A percentile compares a stretch with the other conserved stretches of the same genome.
These are phyloP conservation scores for Junco hyemalis DNA, from an alignment of 2,113 vertebrate species.

Conservation along the genomic window DNA sequence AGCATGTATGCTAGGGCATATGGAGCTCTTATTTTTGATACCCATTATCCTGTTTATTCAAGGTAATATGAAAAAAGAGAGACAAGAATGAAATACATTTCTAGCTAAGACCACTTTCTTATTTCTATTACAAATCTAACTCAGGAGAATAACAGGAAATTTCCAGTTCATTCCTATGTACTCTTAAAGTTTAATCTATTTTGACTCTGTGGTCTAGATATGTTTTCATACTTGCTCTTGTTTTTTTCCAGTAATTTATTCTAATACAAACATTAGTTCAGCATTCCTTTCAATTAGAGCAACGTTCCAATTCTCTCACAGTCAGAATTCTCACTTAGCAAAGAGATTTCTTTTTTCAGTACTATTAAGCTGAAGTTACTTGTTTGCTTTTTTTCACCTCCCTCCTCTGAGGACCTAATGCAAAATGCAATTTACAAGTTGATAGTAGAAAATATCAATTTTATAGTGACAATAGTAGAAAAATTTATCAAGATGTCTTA, in stretches of 20 bases:
- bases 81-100: not conserved
- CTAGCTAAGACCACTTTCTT: not conserved
- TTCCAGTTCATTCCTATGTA: not conserved
- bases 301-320: not conserved
- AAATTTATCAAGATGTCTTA: not conserved
- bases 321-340: not conserved
- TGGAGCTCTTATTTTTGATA: not conserved
- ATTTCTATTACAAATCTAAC: not conserved
- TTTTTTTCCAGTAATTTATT: constrained; percentile 8
- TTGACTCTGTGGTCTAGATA: not conserved
- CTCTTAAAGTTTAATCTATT: not conserved
- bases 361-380: not conserved
- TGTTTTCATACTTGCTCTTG: not conserved
- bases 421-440: not conserved
- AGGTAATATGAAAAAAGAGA: not conserved
- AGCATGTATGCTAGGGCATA: not conserved
- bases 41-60: not conserved
- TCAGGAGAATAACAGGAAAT: not conserved
- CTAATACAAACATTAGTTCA: constrained; percentile 36
- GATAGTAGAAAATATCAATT: not conserved
- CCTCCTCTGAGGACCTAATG: not conserved
- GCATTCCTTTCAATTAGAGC: constrained; percentile 5
- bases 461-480: not conserved
- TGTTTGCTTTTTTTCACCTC: not conserved
- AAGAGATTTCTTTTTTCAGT: not conserved